Conservation (phyloP, 1,140 invertebrate genomes). For the Euwallacea similis region DNA sequence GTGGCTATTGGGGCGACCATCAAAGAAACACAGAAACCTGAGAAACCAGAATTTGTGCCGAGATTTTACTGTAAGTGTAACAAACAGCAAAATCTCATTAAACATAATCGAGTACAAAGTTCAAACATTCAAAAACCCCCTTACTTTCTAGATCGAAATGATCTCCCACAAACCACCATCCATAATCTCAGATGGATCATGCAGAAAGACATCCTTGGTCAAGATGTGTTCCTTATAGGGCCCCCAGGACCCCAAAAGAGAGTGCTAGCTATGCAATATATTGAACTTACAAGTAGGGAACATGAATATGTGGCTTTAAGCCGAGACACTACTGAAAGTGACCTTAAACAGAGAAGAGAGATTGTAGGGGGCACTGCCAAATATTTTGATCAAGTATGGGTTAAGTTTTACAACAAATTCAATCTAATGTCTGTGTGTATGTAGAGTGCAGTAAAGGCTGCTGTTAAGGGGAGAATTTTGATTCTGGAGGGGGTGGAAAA, state of each 20-base stretch:
- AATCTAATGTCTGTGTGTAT: background rate
- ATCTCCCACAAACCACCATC: slow-evolving; percentile 70
- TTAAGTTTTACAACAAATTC: background rate
- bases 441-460: slow-evolving; percentile 88
- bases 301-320: slow-evolving; percentile 92
- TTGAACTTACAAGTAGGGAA: slow-evolving; percentile 86
- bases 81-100: too few relatives aligned
- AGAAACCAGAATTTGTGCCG: background rate
- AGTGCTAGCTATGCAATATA: slow-evolving; percentile 80
- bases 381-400: slow-evolving; percentile 87
- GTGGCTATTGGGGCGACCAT: background rate
- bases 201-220: slow-evolving; percentile 88
- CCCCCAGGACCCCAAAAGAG: slow-evolving; percentile 77
- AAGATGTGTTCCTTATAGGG: slow-evolving; percentile 95
- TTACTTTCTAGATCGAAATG: slow-evolving; percentile 45
- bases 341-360: slow-evolving; percentile 94
- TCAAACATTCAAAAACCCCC: too few relatives aligned
- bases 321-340: slow-evolving; percentile 94
- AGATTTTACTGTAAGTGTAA: background rate
- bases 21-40: background rate
- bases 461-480: slow-evolving; percentile 83
- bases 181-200: slow-evolving; percentile 91
- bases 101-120: too few relatives aligned
- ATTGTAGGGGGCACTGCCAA: slow-evolving; percentile 83
- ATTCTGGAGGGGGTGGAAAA: slow-evolving; percentile 98